These are phyloP conservation scores for Monodelphis domestica DNA, from an alignment of 2,797 vertebrate genomes.

Conservation along the genomic window DNA sequence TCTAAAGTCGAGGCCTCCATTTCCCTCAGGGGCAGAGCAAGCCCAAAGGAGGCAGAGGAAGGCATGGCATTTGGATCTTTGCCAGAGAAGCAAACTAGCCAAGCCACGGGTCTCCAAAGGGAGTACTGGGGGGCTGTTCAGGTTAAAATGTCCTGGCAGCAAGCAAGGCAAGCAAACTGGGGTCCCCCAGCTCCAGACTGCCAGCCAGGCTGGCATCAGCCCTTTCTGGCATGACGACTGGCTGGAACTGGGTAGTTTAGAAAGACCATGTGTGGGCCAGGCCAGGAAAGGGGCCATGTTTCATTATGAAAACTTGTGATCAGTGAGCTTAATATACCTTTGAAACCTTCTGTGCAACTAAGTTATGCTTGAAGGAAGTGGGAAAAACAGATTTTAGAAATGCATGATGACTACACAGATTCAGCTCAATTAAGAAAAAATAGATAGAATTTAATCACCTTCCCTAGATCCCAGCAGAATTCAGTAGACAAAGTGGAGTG, in stretches of 20 bases:
- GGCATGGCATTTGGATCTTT: neutral
- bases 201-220: neutral
- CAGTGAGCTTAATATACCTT: neutral
- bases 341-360: constrained; percentile 6
- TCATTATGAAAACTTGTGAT: neutral
- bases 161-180: neutral
- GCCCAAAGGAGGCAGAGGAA: neutral
- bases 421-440: constrained; percentile 71
- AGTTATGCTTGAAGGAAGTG: constrained; percentile 21
- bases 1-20: neutral
- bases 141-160: neutral
- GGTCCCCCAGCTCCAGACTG: neutral
- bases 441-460: constrained; percentile 74
- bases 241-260: neutral
- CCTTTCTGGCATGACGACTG: neutral
- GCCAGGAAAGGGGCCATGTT: neutral
- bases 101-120: neutral
- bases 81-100: neutral
- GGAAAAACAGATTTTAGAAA: constrained; percentile 29
- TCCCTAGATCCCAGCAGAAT: constrained; percentile 43
- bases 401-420: neutral
- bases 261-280: neutral
- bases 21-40: neutral
- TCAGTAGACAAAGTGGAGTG: constrained; percentile 57
- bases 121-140: neutral